Evolutionary conservation across 2,888 invertebrate genomes (phyloP).

Genomic region (Mechanitis mazaeus): DNA sequence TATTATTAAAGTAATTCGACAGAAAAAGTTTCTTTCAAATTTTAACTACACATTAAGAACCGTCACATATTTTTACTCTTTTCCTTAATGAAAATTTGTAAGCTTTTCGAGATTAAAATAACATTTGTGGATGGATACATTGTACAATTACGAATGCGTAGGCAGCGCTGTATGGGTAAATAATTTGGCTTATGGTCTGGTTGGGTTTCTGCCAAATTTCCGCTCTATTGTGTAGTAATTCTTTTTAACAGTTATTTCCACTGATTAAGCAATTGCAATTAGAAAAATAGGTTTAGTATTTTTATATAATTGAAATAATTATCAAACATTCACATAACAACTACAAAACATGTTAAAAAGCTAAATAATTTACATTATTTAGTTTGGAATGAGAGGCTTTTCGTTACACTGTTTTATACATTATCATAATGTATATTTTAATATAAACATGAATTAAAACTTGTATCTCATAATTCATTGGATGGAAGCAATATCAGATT

Average conservation of each 20-base stretch:
- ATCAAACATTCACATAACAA: too few species aligned
- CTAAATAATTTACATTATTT: too few species aligned
- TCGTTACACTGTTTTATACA: too few species aligned
- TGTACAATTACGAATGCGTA: slow-evolving; percentile 6
- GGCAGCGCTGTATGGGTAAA: slow-evolving; percentile 10
- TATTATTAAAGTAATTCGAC: too few species aligned
- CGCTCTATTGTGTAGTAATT: slow-evolving; percentile 5
- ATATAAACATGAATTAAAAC: not conserved
- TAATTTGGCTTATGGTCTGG: slow-evolving; percentile 19
- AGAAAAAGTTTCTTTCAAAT: too few species aligned
- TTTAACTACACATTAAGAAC: not conserved
- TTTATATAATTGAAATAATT: too few species aligned
- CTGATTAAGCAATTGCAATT: slow-evolving; percentile 4
- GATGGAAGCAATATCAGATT: slow-evolving; percentile 8
- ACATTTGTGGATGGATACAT: slow-evolving; percentile 1
- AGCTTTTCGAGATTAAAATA: slow-evolving; percentile 3
- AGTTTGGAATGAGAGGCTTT: too few species aligned
- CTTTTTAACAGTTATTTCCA: slow-evolving; percentile 1
- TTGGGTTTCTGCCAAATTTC: slow-evolving; percentile 20
- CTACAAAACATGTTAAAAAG: too few species aligned
- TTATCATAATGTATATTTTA: too few species aligned
- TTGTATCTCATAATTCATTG: not conserved
- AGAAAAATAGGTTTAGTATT: not conserved
- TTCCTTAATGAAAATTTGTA: not conserved
- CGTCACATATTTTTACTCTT: slow-evolving; percentile 1